Evolutionary conservation across 2,888 invertebrate genomes (phyloP).

Genomic region (Morpho helenor): DNA sequence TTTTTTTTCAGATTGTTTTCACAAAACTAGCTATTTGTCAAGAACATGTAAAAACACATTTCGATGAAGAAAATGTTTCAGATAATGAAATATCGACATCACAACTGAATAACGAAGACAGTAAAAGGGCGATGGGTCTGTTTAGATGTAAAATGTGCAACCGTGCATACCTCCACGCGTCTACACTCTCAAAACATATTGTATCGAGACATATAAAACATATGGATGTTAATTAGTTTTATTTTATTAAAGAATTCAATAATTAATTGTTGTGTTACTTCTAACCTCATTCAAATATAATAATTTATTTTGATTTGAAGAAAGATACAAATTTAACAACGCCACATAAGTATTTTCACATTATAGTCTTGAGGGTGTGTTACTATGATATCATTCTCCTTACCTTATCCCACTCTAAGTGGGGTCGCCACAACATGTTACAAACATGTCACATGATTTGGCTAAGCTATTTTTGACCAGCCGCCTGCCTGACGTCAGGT

Average conservation of each 20-base stretch:
- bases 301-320: no score
- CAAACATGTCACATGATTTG: no score
- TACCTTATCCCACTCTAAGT: no score
- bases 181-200: conserved; percentile 63
- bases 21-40: conserved; percentile 45
- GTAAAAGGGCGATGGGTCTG: conserved; percentile 4
- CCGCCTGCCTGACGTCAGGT: no score
- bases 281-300: no score
- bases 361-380: no score
- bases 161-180: conserved; percentile 50
- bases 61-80: conserved; percentile 20
- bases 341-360: no score
- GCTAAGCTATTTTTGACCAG: no score
- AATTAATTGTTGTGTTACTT: neutral
- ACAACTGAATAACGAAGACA: conserved; percentile 12
- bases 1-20: conserved; percentile 51
- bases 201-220: conserved; percentile 54
- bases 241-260: neutral
- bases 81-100: conserved; percentile 12
- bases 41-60: conserved; percentile 54
- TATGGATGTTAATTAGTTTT: neutral
- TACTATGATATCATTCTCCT: no score
- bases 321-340: no score
- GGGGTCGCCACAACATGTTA: no score
- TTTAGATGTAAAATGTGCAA: conserved; percentile 63